Base-by-base conservation (phyloP, 1,140 invertebrate species). In the Anagrus nilaparvatae region DNA sequence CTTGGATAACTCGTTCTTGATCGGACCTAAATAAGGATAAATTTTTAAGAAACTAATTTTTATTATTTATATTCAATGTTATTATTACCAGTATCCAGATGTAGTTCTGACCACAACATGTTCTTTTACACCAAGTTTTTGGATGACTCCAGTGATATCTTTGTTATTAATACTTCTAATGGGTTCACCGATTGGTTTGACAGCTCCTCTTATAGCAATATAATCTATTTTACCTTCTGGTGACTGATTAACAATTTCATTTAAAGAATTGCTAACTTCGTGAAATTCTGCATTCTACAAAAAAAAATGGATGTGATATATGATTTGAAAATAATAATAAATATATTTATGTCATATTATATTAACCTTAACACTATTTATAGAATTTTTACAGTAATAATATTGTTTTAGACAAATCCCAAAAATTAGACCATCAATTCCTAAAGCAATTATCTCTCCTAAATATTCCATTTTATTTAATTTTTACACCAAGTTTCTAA, bases 51-150 rank as follows among this genome's bases (percentile, higher is more conserved):
- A 13, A 30, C 19, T 8, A 24, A 5, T 36, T 21, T 50, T 34
- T 33, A 13, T 18, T 6, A 16, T 5, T 6, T n/a, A n/a, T n/a
- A n/a, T n/a, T n/a, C n/a, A 46, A 47, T 24, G 6, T 25, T 25
- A 25, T 25, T 7, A 12, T 25, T 56, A 71, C 84, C 84, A 87
- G 58, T 84, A 86, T 7, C 84, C 84, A 29, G 79, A 75, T 12
- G 80, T 77, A 27, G 75, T 79, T 58, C 82, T 71, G 19, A 81
- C 76, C 35, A 84, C 71, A 3, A 84, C 73, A 71, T 86, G 83
- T 63, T 87, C 83, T 59, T 82, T 82, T 44, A 82, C 75, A 51
- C 70, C 76, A 42, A 82, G 61, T 51, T 67, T 73, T 52, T 86
- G 83, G 32, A 87, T 62, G 2, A 87, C 83, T 40, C 83, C 84